Conservation (phyloP, 1,140 invertebrate genomes). For the Drosophila lini region DNA sequence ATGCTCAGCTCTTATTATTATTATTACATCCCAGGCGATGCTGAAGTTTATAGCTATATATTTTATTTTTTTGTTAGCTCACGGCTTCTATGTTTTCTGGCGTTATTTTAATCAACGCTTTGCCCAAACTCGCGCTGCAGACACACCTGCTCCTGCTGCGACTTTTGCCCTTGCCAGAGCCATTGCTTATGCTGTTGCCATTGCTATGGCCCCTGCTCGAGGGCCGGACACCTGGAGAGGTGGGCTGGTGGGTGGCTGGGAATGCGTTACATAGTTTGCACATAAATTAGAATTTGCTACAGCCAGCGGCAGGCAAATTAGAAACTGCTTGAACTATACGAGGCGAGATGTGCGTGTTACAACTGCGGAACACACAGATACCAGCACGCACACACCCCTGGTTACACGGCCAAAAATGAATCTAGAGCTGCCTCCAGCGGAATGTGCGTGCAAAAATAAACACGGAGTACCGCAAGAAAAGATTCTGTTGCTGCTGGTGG, state of each 20-base stretch:
- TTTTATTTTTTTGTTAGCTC: conserved; percentile 10
- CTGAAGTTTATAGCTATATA: conserved; percentile 8
- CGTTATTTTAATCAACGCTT: conserved; percentile 46
- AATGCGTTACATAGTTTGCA: conserved; percentile 68
- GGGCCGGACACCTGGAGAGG: conserved; percentile 9
- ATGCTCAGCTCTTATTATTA: conserved; percentile 2
- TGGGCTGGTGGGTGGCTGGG: neutral
- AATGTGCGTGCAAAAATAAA: conserved; percentile 69
- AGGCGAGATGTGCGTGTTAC: conserved; percentile 65
- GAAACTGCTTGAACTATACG: conserved; percentile 69
- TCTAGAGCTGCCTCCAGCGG: conserved; percentile 41
- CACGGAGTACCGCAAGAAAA: conserved; percentile 21
- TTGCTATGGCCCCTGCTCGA: conserved; percentile 4
- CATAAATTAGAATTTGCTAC: conserved; percentile 79
- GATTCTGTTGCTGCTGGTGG: neutral
- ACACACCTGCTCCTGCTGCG: conserved; percentile 41
- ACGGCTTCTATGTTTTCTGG: conserved; percentile 16
- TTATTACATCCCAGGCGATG: conserved; percentile 7
- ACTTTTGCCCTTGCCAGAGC: conserved; percentile 29
- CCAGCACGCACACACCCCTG: conserved; percentile 17
- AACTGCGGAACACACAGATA: conserved; percentile 49
- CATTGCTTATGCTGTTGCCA: conserved; percentile 12
- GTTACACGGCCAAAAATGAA: conserved; percentile 42
- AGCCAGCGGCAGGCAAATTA: conserved; percentile 74
- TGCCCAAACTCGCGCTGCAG: conserved; percentile 17